Base-by-base conservation (phyloP, 2,888 invertebrate species). In the Diogma glabrata region DNA sequence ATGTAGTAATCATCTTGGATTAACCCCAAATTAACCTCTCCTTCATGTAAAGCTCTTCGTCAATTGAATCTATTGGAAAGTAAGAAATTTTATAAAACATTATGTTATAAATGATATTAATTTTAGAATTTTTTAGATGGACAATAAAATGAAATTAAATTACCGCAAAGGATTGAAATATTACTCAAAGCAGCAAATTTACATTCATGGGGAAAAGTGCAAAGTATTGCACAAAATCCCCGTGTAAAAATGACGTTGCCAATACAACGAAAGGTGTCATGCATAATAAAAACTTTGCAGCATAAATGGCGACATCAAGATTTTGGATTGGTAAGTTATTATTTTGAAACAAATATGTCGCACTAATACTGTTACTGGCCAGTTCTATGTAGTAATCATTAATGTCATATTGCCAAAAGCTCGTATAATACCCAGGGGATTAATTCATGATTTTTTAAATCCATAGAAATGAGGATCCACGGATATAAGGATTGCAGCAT, bases 171-270 rank as follows among this genome's bases (percentile, higher is more conserved):
- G 64, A 79, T 92, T 24, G 75, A 77, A 49, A 78, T 94, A 48
- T 77, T 80, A 64, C 72, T 91, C 56, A 76, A 78, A 53, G 93
- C 95, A 20, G 82, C 82, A 53, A 81, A 81, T 60, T 84, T 85
- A 71, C 73, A 74, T 56, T 81, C 90, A 22, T 93, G 91, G 84
- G 76, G 85, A 61, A 79, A 81, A 60, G 91, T 95, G 24, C 93
- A 93, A 66, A 76, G 78, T 7, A 72, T 87, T 51, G 85, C 93
- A 3, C 92, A 93, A 75, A 95, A 95, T 76, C 95, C 95, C 23
- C 79, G 92, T 58, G 77, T 87, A 5, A 77, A 82, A 53, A 78
- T 84, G 33, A 75, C 79, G 47, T 72, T 88, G 50, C 82, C 87
- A 19, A 75, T 89, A 51, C 86, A 89, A 60, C 79, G 86, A 56